Evolutionary conservation across 92 coral and sea anemone genomes (phyloP).

Genomic region (Virgularia gustaviana): DNA sequence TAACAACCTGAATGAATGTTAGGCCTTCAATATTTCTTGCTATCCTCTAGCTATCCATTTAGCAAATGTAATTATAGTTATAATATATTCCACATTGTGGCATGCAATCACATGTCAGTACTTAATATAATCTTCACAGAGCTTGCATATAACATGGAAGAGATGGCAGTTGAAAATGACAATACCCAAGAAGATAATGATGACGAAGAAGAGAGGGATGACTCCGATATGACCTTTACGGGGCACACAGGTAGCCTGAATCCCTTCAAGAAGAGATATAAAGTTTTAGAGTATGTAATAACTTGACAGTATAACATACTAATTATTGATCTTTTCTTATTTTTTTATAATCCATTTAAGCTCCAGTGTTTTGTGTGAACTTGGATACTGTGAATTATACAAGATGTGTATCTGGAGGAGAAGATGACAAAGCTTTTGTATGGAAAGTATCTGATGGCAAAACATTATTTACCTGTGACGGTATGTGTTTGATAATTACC

Average conservation of each 20-base stretch:
- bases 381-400: constrained; percentile 61
- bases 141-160: constrained; percentile 72
- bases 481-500: no score
- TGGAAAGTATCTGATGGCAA: constrained; percentile 84
- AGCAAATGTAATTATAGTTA: no score
- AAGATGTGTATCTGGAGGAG: constrained; percentile 82
- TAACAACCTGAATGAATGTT: no score
- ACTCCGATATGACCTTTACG: constrained; percentile 61
- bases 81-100: no score
- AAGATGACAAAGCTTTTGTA: constrained; percentile 92
- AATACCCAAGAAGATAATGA: constrained; percentile 48
- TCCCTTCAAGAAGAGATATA: no score
- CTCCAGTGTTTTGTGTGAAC: constrained; percentile 82
- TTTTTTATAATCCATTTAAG: no score
- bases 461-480: constrained; percentile 65
- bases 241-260: constrained; percentile 90
- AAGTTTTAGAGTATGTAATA: no score
- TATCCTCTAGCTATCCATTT: no score
- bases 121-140: no score
- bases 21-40: no score
- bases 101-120: no score
- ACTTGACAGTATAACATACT: no score
- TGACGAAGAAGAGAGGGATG: constrained; percentile 64
- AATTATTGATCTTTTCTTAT: not conserved
- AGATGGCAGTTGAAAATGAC: constrained; percentile 53